Evolutionary conservation across 92 coral and sea anemone genomes (phyloP), one percentile per base, ranked within the genome.

Genomic region (Siderastrea siderea): DNA sequence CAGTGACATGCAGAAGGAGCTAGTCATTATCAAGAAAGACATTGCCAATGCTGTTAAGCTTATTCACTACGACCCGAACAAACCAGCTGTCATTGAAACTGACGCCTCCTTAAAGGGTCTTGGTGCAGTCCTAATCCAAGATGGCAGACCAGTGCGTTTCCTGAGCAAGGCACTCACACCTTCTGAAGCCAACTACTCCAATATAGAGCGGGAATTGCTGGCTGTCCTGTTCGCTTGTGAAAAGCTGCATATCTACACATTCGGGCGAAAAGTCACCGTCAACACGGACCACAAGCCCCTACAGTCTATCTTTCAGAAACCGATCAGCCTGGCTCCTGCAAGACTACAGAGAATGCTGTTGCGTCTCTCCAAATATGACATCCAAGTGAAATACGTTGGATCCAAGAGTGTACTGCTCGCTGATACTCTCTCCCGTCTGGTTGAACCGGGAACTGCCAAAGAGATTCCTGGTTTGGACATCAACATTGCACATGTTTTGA

Each of bases 111-210:
- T 75, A 80, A 90, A 86, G 58, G 91, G 95, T 13, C 87, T 78
- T 51, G 84, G 94, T 19, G 94, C 91, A 71, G 92, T 88, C 9
- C 79, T 92, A 51, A 84, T 92, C 68, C 93, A 92, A 88, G 92
- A 80, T 16, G 81, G 89, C 76, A 86, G 60, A 86, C 90, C 92
- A 15, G 93, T 93, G 53, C 87, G 77, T 62, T 93, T 90, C 48
- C 89, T 93, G 44, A 89, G 93, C 82, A 93, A 90, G 88, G 91
- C 94, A 74, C 94, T 93, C 65, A 68, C 90, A 52, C 79, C 94
- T 55, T 88, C 92, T 14, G 93, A 93, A 69, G 61, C 61, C 3
- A 90, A 90, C 81, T 93, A 93, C 75, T 83, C 96, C 55, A 90
- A 87, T 86, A 88, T 93, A 81, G 93, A 93, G 74, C 83, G 87